phyloP scores from a whole-genome alignment of 2,797 vertebrate species.

The Monodelphis domestica region DNA sequence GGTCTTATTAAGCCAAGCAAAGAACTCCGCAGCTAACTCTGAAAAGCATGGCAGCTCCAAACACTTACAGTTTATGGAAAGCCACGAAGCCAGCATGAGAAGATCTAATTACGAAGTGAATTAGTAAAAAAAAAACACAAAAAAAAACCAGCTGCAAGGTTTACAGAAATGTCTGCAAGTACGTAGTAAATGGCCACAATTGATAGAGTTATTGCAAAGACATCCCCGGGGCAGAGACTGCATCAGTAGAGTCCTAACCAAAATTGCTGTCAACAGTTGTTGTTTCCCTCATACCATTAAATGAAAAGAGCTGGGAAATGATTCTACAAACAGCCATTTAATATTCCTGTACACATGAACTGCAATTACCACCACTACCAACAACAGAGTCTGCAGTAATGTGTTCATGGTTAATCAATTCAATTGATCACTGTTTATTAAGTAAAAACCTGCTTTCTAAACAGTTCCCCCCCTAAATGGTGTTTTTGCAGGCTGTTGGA shows the following conservation, averaged over 20 bases:
- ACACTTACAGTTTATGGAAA: constrained; percentile 81
- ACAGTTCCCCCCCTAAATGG: constrained; percentile 72
- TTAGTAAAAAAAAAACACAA: constrained; percentile 78
- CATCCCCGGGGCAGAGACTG: constrained; percentile 77
- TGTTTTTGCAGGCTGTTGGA: constrained; percentile 54
- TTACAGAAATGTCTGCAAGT: constrained; percentile 80
- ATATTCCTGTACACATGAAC: constrained; percentile 72
- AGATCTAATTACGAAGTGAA: constrained; percentile 81
- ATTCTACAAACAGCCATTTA: constrained; percentile 73
- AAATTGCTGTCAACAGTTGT: constrained; percentile 72
- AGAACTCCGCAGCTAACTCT: constrained; percentile 54
- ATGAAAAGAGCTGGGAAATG: constrained; percentile 71
- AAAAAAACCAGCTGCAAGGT: constrained; percentile 81
- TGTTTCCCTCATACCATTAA: constrained; percentile 72
- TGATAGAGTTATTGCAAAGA: constrained; percentile 78
- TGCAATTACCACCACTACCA: constrained; percentile 77
- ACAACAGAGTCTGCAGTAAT: constrained; percentile 78
- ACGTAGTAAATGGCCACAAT: constrained; percentile 80
- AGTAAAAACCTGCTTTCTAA: constrained; percentile 85
- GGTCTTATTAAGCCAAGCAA: constrained; percentile 26
- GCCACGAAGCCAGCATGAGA: constrained; percentile 80
- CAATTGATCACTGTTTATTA: constrained; percentile 86
- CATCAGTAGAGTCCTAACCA: constrained; percentile 66
- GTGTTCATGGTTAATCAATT: constrained; percentile 84
- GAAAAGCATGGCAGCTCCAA: constrained; percentile 75